A percentile compares a stretch with the other conserved stretches of the same genome.
Evolutionary conservation across 2,113 vertebrate genomes (phyloP).

Genomic region (Sinocyclocheilus grahami): DNA sequence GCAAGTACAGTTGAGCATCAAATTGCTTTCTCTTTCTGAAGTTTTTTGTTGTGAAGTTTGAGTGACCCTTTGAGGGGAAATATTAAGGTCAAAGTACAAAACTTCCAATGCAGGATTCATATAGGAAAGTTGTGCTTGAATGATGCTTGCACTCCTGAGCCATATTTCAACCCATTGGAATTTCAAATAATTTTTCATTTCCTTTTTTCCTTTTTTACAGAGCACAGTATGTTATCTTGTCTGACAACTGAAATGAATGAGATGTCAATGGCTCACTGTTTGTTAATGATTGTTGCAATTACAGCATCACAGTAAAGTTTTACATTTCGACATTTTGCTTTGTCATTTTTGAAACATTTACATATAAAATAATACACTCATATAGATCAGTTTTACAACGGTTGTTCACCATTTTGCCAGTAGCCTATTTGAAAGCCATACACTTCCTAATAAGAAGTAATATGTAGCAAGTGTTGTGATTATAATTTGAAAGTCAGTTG

Average conservation of each 20-base stretch:
- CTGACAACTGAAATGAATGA: slow-evolving; percentile 32
- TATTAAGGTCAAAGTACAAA: slow-evolving; percentile 7
- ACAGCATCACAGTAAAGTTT: slow-evolving; percentile 60
- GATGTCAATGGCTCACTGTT: slow-evolving; percentile 48
- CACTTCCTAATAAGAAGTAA: neutral
- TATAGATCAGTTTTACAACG: neutral
- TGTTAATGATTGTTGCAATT: slow-evolving; percentile 51
- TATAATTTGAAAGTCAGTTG: no score
- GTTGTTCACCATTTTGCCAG: neutral
- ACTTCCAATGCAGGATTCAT: slow-evolving; percentile 37
- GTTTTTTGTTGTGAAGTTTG: slow-evolving; percentile 12
- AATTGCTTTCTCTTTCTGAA: slow-evolving; percentile 10
- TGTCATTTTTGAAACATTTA: slow-evolving; percentile 9
- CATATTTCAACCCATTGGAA: slow-evolving; percentile 22
- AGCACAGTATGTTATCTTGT: slow-evolving; percentile 39
- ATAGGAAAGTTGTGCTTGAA: slow-evolving; percentile 43
- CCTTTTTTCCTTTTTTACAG: slow-evolving; percentile 38
- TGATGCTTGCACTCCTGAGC: neutral
- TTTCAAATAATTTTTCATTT: slow-evolving; percentile 12
- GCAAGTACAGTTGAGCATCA: slow-evolving; percentile 38
- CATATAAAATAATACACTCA: neutral
- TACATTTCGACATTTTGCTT: slow-evolving; percentile 47
- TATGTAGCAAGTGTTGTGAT: neutral
- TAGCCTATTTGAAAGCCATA: neutral
- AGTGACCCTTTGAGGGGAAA: neutral